Base-by-base conservation (phyloP, 2,888 invertebrate genomes). In the Lissonota sp. region DNA sequence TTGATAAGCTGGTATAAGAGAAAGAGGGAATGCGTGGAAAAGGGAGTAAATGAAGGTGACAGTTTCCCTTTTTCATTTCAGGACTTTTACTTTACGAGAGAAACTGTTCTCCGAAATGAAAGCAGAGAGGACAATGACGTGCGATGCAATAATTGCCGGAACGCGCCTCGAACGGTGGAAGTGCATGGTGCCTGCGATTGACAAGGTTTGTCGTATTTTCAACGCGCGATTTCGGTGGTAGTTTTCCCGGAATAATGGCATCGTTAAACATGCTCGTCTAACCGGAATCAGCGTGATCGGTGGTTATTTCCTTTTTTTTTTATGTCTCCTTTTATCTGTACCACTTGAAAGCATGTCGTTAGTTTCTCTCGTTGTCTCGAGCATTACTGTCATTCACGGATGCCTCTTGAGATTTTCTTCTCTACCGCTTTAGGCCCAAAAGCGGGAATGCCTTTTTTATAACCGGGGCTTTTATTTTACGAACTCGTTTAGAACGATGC, bases 61-160 rank as follows among this genome's bases (percentile, higher is more conserved):
- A 26, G 26, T 26, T 26, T 26, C 26, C 26, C 3, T 49, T 58
- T 40, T 74, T 40, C 10, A 7, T 58, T 57, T 39, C 76, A 58
- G 67, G 67, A 77, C 70, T 84, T 73, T 72, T 79, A 80, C 80
- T 89, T 89, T 87, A 88, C 82, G 89, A 85, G 89, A 85, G 86
- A 85, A 88, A 87, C 87, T 86, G 87, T 87, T 88, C 88, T 86
- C 57, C 84, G 84, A 82, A 85, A 67, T 26, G 10, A 53, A 62
- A 66, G 26, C 62, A 57, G 75, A 60, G 37, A 37, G 63, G 58
- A 73, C 58, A 64, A 73, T 67, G 63, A 57, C 12, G 26, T 12
- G 46, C 26, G 57, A 55, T n/a, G 40, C 53, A 58, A 78, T 80
- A 84, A 53, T 42, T 42, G 6, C 60, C 3, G 26, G 26, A 26